Evolutionary conservation across 1,140 invertebrate genomes (phyloP).

Genomic region (Triops longicaudatus): DNA sequence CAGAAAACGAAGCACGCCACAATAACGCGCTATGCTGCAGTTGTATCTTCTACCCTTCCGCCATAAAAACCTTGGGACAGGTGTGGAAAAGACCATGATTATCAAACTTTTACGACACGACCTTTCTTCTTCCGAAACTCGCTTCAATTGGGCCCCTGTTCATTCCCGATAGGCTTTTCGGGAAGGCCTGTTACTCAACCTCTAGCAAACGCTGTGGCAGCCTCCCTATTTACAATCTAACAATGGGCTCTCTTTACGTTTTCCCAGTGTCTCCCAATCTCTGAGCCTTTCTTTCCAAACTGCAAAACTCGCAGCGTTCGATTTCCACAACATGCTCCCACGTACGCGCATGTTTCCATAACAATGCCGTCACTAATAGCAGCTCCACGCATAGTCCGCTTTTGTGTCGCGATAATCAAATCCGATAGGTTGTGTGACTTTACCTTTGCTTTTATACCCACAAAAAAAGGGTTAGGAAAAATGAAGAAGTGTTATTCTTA

Average conservation of each 20-base stretch:
- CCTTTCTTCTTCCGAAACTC: slow-evolving; percentile 5
- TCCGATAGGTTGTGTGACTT: not conserved
- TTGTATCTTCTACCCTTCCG: not conserved
- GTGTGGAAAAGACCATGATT: slow-evolving; percentile 12
- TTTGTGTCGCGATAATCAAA: not conserved
- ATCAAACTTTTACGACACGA: slow-evolving; percentile 8
- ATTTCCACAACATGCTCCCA: slow-evolving; percentile 6
- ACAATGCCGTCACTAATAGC: not conserved
- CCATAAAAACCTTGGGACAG: slow-evolving; percentile 5
- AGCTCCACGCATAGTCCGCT: not conserved
- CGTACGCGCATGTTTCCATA: not conserved
- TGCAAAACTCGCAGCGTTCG: not conserved
- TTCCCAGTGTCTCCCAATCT: not conserved
- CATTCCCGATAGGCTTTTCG: not conserved
- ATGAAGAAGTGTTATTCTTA: slow-evolving; percentile 9
- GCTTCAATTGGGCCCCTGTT: slow-evolving; percentile 5
- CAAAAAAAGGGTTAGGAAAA: not conserved
- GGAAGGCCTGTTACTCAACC: not conserved
- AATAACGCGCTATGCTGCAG: not conserved
- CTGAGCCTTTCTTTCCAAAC: not conserved
- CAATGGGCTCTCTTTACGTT: not conserved
- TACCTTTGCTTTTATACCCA: not conserved
- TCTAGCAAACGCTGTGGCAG: not conserved
- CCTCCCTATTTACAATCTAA: not conserved
- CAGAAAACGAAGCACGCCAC: not conserved